phyloP scores from a whole-genome alignment of 2,797 vertebrate species.

The Rachycentron canadum region DNA sequence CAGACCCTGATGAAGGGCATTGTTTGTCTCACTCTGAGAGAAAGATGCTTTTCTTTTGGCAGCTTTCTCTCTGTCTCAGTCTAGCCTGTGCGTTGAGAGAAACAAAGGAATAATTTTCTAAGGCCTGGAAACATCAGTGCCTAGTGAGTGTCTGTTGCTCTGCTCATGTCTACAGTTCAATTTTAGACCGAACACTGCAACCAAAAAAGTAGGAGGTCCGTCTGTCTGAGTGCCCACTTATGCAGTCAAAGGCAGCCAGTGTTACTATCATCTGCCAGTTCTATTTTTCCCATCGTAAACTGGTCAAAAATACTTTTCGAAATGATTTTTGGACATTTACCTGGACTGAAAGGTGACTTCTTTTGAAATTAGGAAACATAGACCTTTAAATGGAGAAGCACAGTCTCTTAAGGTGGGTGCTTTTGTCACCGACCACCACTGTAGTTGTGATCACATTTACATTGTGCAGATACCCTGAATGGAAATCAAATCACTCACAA shows the following conservation, averaged over 20 bases:
- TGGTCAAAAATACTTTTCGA: neutral
- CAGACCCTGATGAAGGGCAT: conserved; percentile 36
- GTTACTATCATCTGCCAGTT: conserved; percentile 19
- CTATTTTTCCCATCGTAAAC: neutral
- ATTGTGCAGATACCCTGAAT: conserved; percentile 23
- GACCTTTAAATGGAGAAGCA: conserved; percentile 6
- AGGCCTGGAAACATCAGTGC: conserved; percentile 32
- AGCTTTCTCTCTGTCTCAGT: conserved; percentile 47
- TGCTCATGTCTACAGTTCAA: conserved; percentile 47
- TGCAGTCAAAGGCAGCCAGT: conserved; percentile 34
- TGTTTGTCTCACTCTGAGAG: conserved; percentile 54
- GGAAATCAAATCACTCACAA: conserved; percentile 55
- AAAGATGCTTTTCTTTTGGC: conserved; percentile 57
- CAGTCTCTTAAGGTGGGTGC: neutral
- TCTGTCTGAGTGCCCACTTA: conserved; percentile 51
- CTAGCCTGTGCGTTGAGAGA: conserved; percentile 37
- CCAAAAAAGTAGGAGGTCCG: conserved; percentile 39
- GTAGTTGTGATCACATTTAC: conserved; percentile 7
- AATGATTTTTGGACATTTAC: conserved; percentile 10
- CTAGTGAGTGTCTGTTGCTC: conserved; percentile 30
- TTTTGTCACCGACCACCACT: conserved; percentile 9
- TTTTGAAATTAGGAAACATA: neutral
- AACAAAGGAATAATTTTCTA: conserved; percentile 69
- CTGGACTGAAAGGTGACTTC: conserved; percentile 19
- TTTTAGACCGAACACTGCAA: conserved; percentile 38